Conservation (phyloP, 2,888 invertebrate species). For the Didymodactylos carnosus region DNA sequence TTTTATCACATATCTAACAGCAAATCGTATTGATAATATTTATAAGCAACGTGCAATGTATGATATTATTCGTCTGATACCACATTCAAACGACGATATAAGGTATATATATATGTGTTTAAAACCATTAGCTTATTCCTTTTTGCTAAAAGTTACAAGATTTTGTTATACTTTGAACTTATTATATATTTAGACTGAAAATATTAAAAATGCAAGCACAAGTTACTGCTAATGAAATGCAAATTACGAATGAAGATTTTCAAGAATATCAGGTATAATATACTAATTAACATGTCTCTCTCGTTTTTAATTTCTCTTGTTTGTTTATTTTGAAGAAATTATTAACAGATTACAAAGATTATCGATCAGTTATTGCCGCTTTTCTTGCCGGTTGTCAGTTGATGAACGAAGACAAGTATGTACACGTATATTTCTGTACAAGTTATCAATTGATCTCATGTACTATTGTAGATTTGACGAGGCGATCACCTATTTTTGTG, state of each 20-base stretch:
- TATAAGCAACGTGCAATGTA: not conserved
- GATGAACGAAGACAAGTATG: not conserved
- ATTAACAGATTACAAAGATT: conserved; percentile 8
- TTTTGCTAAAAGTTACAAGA: too few species aligned
- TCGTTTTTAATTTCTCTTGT: too few species aligned
- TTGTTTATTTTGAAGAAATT: not conserved
- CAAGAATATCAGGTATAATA: not conserved
- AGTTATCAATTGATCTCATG: not conserved
- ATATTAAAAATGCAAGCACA: conserved; percentile 10
- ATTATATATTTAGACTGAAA: not conserved
- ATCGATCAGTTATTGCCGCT: conserved; percentile 12
- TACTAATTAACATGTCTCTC: too few species aligned
- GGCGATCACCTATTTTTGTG: conserved; percentile 8
- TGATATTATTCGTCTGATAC: not conserved
- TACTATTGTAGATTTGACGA: conserved; percentile 4
- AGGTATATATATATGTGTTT: not conserved
- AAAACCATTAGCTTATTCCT: not conserved
- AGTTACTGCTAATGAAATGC: conserved; percentile 6
- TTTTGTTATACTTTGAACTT: too few species aligned
- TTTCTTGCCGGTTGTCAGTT: conserved; percentile 9
- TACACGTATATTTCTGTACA: not conserved
- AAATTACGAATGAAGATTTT: not conserved
- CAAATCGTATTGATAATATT: not conserved
- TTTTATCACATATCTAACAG: conserved; percentile 1
- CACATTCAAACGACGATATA: not conserved